A percentile compares a stretch with the other conserved stretches of the same genome.
Conservation (phyloP, 2,888 invertebrate genomes). For the Drosophila trichaetosa region DNA sequence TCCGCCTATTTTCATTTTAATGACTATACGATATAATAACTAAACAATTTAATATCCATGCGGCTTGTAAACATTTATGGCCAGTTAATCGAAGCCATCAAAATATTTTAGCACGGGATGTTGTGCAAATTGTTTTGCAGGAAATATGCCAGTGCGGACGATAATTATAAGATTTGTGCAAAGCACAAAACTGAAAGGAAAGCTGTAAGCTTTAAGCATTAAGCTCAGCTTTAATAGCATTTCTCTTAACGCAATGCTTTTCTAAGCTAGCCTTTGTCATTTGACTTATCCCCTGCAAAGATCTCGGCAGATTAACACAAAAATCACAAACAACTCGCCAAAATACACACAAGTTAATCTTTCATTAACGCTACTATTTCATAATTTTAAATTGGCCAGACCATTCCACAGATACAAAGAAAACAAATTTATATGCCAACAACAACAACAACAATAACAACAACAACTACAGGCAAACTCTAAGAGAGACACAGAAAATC, state of each 20-base stretch:
- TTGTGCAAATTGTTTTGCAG: slow-evolving; percentile 11
- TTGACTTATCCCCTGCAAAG: background rate
- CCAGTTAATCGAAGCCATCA: slow-evolving; percentile 55
- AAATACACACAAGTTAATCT: slow-evolving; percentile 62
- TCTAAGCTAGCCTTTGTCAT: background rate
- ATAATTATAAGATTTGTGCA: background rate
- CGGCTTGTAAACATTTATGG: slow-evolving; percentile 46
- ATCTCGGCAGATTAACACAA: slow-evolving; percentile 16
- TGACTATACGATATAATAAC: slow-evolving; percentile 31
- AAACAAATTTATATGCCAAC: slow-evolving; percentile 69
- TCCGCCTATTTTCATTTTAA: slow-evolving; percentile 34
- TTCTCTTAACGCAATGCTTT: background rate
- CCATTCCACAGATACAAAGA: slow-evolving; percentile 64
- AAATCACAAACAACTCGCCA: slow-evolving; percentile 28
- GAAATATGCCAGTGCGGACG: slow-evolving; percentile 2
- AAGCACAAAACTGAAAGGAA: background rate
- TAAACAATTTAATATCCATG: slow-evolving; percentile 19
- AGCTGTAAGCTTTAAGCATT: background rate
- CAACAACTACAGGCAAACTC: slow-evolving; percentile 3
- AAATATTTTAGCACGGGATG: slow-evolving; percentile 50
- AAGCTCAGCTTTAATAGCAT: background rate
- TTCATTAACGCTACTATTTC: slow-evolving; percentile 72
- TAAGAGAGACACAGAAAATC: slow-evolving; percentile 52
- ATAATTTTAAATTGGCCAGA: slow-evolving; percentile 70
- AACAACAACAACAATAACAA: slow-evolving; percentile 49